Percentiles rank a stretch among this genome's conserved stretches.
These are phyloP conservation scores for Atrichornis clamosus DNA, from an alignment of 2,113 vertebrate species.

Conservation along the genomic window DNA sequence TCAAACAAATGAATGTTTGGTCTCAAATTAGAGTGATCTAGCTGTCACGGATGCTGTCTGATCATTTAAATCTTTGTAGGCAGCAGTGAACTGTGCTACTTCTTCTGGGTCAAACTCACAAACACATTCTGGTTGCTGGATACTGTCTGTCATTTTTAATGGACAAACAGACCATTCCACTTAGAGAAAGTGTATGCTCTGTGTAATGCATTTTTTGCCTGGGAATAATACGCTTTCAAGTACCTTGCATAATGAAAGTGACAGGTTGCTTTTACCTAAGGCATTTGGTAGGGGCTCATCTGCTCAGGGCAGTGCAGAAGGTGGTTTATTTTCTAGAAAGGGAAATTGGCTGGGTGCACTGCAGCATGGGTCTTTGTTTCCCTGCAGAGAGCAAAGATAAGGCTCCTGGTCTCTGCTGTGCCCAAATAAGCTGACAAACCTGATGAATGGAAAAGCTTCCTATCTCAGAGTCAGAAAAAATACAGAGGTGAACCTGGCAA, in stretches of 20 bases:
- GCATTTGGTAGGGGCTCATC: background rate
- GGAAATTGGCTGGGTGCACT: background rate
- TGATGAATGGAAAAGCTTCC: background rate
- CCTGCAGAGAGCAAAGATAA: background rate
- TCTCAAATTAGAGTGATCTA: background rate
- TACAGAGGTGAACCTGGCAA: background rate
- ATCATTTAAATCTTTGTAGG: background rate
- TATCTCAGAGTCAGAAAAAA: background rate
- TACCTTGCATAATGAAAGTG: background rate
- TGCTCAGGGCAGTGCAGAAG: background rate
- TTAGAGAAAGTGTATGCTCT: background rate
- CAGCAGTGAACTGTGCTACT: background rate
- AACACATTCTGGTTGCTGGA: background rate
- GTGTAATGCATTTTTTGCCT: background rate
- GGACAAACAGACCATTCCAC: background rate
- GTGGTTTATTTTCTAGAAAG: background rate
- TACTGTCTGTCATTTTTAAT: background rate
- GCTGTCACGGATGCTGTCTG: background rate
- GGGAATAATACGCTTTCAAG: background rate
- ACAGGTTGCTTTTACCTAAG: background rate
- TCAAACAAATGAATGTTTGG: background rate
- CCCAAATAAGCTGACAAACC: constrained; percentile 15
- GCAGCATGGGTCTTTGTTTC: background rate
- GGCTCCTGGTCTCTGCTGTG: background rate
- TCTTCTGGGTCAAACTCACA: background rate